A percentile compares a stretch with the other conserved stretches of the same genome.
phyloP scores from a whole-genome alignment of 2,888 invertebrate species.

The Horisme vitalbata region DNA sequence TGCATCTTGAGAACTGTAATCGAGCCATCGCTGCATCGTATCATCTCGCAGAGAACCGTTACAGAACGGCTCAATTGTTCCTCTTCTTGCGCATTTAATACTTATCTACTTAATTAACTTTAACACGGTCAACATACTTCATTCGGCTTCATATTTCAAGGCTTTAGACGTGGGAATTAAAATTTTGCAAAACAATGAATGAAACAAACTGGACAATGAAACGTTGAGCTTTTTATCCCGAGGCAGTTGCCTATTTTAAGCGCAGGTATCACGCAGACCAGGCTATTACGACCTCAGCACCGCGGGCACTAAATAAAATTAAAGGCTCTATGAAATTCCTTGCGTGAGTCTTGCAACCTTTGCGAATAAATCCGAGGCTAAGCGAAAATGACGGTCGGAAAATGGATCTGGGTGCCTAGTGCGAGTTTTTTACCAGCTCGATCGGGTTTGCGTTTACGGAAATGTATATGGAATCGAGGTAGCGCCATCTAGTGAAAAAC shows the following conservation, averaged over 20 bases:
- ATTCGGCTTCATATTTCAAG: constrained; percentile 41
- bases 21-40: constrained; percentile 41
- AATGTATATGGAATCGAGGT: no score
- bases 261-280: constrained; percentile 55
- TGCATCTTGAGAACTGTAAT: constrained; percentile 56
- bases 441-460: no score
- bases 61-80: constrained; percentile 53
- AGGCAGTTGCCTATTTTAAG: constrained; percentile 59
- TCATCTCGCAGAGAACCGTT: constrained; percentile 46
- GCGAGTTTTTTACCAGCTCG: no score
- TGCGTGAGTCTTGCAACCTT: constrained; percentile 45
- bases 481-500: no score
- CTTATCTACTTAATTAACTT: constrained; percentile 60
- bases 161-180: constrained; percentile 39
- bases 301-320: constrained; percentile 54
- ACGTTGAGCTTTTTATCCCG: constrained; percentile 52
- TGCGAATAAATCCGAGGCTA: constrained; percentile 39
- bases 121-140: constrained; percentile 56
- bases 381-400: constrained; percentile 30
- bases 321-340: constrained; percentile 55
- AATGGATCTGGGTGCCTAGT: no score
- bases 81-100: constrained; percentile 43
- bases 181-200: constrained; percentile 38
- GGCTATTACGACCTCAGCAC: constrained; percentile 45
- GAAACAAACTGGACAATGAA: constrained; percentile 42